phyloP scores from a whole-genome alignment of 2,797 vertebrate species.

The Clangula hyemalis region DNA sequence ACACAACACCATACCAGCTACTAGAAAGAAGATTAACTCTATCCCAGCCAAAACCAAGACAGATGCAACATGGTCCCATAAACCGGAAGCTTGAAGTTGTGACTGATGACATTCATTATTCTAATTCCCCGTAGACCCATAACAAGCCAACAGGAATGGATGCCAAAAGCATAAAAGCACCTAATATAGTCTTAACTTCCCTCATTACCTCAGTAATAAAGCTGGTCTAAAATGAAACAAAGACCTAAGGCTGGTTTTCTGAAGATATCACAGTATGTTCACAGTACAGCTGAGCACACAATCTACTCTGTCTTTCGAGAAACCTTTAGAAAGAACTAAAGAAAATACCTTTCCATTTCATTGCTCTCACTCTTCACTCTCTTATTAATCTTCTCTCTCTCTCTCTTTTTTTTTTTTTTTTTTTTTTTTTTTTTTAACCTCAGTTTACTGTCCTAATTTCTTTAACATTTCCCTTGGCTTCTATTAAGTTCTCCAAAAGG shows the following conservation, averaged over 20 bases:
- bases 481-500: conserved; percentile 13
- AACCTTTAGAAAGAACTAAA: background rate
- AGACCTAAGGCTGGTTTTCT: background rate
- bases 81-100: background rate
- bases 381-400: background rate
- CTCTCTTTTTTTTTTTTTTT: background rate
- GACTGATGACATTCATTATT: background rate
- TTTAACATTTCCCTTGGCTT: conserved; percentile 45
- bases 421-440: background rate
- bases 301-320: background rate
- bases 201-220: background rate
- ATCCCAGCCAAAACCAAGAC: too few relatives aligned
- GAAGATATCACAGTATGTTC: background rate
- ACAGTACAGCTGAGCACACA: background rate
- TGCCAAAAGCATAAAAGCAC: background rate
- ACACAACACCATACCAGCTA: too few relatives aligned
- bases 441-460: conserved; percentile 41
- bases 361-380: background rate
- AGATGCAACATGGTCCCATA: background rate
- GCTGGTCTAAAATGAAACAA: background rate
- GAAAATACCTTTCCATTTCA: background rate
- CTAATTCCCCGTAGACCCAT: background rate
- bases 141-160: background rate
- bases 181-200: background rate
- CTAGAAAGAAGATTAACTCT: too few relatives aligned